Evolutionary conservation across 1,140 invertebrate species (phyloP), one percentile per base, ranked within the genome.

Genomic region (Heliconius hermathena): DNA sequence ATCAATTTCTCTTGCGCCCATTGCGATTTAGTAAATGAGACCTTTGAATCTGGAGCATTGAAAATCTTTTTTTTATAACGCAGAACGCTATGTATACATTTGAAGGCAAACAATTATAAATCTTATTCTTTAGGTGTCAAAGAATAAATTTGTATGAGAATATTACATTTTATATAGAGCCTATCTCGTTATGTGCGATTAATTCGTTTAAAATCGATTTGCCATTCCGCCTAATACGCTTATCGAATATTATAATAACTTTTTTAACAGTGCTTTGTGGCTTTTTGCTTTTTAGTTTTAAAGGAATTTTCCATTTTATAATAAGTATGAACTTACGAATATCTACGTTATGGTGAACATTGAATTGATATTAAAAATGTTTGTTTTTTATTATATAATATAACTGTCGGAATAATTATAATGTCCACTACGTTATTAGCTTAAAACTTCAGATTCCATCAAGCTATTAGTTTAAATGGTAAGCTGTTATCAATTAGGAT

Each of bases 191-290:
- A 77, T 77, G 52, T 71, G 66, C 75, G 72, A 82, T 77, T 82
- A 71, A 71, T 77, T 77, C 66, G 78, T 54, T 54, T 1, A 73
- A 73, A 80, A 82, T 78, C 72, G 71, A 82, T 82, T 82, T 80
- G 36, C 75, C 71, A 66, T 78, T 54, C 33, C 72, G 29, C 75
- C 72, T 82, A 78, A 82, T 73, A 82, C 71, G 71, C 76, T 75
- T 81, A 77, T 74, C 80, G 77, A 81, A 81, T 29, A 76, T 57
- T 77, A 78, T 60, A 76, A 76, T 76, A 76, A 78, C 16, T 81
- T 81, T 81, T 76, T 60, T 0, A n/a, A 22, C 60, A 29, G 60
- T 66, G 60, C 60, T 66, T 66, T 66, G 57, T 66, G 9, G 20
- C 9, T 66, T 66, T 66, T 26, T 29, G 60, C 22, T 26, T 66